phyloP scores from a whole-genome alignment of 1,140 invertebrate genomes.

The Euura saliciscinereae region DNA sequence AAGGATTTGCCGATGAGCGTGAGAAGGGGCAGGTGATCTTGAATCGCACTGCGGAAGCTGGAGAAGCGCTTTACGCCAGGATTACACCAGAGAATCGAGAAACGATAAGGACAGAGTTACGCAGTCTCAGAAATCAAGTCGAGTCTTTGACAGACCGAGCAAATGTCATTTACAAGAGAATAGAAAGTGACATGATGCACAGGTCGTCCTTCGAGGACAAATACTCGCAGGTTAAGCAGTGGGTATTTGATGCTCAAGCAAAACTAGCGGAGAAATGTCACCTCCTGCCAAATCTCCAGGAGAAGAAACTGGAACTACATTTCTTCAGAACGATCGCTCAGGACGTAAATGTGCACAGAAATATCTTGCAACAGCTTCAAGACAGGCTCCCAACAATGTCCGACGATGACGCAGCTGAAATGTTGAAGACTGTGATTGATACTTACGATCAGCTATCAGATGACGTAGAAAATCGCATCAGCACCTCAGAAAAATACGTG shows the following conservation, averaged over 20 bases:
- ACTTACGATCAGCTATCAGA: constrained; percentile 72
- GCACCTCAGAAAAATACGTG: constrained; percentile 73
- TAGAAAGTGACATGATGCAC: constrained; percentile 85
- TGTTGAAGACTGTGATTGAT: constrained; percentile 71
- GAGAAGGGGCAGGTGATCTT: constrained; percentile 80
- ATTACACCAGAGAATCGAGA: constrained; percentile 88
- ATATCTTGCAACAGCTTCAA: constrained; percentile 77
- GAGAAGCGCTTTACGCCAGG: constrained; percentile 85
- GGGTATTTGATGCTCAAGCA: constrained; percentile 76
- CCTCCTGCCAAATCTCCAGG: constrained; percentile 76
- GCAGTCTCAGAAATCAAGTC: constrained; percentile 80
- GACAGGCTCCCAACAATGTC: constrained; percentile 75
- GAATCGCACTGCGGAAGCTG: constrained; percentile 81
- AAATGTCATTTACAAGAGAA: constrained; percentile 82
- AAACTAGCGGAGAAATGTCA: constrained; percentile 72
- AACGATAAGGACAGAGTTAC: constrained; percentile 79
- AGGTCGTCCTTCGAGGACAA: constrained; percentile 91
- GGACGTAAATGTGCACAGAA: constrained; percentile 82
- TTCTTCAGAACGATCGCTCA: constrained; percentile 76
- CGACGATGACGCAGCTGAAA: constrained; percentile 76
- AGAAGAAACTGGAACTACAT: constrained; percentile 86
- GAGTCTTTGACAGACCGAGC: constrained; percentile 85
- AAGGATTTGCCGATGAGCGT: constrained; percentile 74
- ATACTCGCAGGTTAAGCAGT: constrained; percentile 80
- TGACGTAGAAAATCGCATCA: constrained; percentile 72